Base-by-base conservation (phyloP, 2,113 vertebrate genomes). In the Glaucomys volans region DNA sequence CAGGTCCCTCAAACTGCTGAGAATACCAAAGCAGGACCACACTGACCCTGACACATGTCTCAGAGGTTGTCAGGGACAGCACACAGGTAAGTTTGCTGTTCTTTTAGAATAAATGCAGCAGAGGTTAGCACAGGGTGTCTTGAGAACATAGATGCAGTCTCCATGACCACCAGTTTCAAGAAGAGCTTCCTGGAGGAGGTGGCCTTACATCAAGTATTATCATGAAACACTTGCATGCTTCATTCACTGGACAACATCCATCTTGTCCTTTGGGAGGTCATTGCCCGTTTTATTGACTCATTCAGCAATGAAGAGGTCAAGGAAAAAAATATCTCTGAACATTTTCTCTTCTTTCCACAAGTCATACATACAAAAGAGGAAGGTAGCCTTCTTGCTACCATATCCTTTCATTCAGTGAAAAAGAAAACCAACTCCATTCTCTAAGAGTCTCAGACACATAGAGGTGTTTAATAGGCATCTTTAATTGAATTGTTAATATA, bases 401-500 rank as follows among this genome's bases (percentile, higher is more conserved):
- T 28, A 64, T 84, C 52, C 44, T 93, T 93, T 83, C 80, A 94
- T 57, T 44, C 37, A 30, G 69, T 67, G 54, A 77, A 77, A 80
- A 87, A 64, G 59, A 35, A 87, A 80, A 92, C 72, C 5, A 72
- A 28, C 40, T 72, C 44, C 30, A 74, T 75, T 82, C 32, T 87
- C 44, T 37, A 32, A 52, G 67, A 71, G 0, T 52, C 85, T 54
- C 87, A 62, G 35, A 72, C 67, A 62, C 59, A 62, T 10, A 28
- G 59, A 62, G 59, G 9, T 28, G 9, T 62, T 62, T 62, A 26
- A 62, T 62, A 90, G 74, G 37, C 75, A 37, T 82, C 85, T 92
- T 59, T 87, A 95, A 94, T 72, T 57, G 75, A 79, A 80, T 62
- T 91, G 71, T 87, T 90, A 90, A 77, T 86, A 75, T n/a, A 89